Evolutionary conservation across 2,113 vertebrate species (phyloP).

Genomic region (Perca flavescens): DNA sequence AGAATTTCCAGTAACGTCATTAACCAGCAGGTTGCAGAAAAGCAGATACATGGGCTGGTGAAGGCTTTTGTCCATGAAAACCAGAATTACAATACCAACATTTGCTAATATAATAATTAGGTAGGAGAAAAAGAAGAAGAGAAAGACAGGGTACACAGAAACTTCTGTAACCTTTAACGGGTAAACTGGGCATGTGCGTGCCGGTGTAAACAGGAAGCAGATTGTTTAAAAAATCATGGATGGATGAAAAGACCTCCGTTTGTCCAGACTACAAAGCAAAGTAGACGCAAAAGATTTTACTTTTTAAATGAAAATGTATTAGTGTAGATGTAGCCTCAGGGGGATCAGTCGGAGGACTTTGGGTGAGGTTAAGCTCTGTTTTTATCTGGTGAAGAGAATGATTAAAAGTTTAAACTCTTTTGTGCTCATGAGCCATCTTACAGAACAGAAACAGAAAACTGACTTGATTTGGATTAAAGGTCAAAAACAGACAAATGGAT

Average conservation of each 20-base stretch:
- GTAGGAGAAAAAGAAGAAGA: conserved; percentile 65
- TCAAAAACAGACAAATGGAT: not conserved
- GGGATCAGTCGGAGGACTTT: conserved; percentile 40
- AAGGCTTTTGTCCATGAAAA: conserved; percentile 55
- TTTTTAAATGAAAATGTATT: too few relatives aligned
- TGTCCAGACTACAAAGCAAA: too few relatives aligned
- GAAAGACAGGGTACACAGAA: conserved; percentile 62
- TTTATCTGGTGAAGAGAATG: not conserved
- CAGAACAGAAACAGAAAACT: not conserved
- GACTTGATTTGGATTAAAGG: not conserved
- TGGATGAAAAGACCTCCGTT: too few relatives aligned
- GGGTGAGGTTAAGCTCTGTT: conserved; percentile 39
- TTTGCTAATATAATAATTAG: conserved; percentile 64
- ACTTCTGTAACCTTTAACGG: conserved; percentile 53
- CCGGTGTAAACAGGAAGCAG: too few relatives aligned
- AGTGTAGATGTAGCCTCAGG: too few relatives aligned
- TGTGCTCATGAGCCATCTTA: too few relatives aligned
- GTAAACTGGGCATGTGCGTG: too few relatives aligned
- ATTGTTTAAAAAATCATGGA: too few relatives aligned
- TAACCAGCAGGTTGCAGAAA: conserved; percentile 70
- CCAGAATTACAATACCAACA: conserved; percentile 50
- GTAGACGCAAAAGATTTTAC: too few relatives aligned
- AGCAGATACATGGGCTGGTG: conserved; percentile 78
- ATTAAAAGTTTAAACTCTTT: not conserved
- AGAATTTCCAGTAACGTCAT: conserved; percentile 69